Evolutionary conservation across 2,797 vertebrate species (phyloP).

Genomic region (Amniataba percoides): DNA sequence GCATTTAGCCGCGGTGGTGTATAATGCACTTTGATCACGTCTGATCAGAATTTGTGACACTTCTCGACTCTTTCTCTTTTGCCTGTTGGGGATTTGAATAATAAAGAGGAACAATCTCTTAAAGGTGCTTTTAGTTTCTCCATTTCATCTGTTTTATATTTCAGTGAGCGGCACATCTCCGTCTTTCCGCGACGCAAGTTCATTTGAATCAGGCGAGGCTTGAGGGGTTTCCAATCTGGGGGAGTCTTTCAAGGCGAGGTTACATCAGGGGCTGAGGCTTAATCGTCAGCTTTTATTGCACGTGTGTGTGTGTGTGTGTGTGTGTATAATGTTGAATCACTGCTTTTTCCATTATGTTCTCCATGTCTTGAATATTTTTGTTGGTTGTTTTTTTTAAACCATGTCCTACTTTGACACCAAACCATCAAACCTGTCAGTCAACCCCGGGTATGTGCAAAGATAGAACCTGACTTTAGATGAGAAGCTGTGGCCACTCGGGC

Average conservation of each 20-base stretch:
- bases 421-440: constrained; percentile 25
- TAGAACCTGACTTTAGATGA: constrained; percentile 17
- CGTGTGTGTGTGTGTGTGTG: too few relatives aligned
- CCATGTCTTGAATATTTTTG: neutral
- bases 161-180: constrained; percentile 33
- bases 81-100: constrained; percentile 74
- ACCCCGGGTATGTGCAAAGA: neutral
- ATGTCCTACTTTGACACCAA: constrained; percentile 10
- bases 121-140: constrained; percentile 69
- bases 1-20: constrained; percentile 61
- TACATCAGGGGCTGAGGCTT: constrained; percentile 34
- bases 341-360: neutral
- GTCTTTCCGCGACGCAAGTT: constrained; percentile 40
- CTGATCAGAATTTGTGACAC: constrained; percentile 75
- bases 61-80: constrained; percentile 48
- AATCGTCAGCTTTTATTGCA: constrained; percentile 32
- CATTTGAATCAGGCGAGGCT: constrained; percentile 63
- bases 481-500: constrained; percentile 1
- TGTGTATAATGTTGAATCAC: constrained; percentile 14
- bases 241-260: constrained; percentile 42
- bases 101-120: constrained; percentile 61
- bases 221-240: constrained; percentile 63
- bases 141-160: constrained; percentile 52
- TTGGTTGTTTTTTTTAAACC: too few relatives aligned
- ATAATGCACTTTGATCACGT: constrained; percentile 75